Percentiles rank a stretch among this genome's conserved stretches.
Evolutionary conservation across 1,140 invertebrate genomes (phyloP).

Genomic region (Drosophila virilis): DNA sequence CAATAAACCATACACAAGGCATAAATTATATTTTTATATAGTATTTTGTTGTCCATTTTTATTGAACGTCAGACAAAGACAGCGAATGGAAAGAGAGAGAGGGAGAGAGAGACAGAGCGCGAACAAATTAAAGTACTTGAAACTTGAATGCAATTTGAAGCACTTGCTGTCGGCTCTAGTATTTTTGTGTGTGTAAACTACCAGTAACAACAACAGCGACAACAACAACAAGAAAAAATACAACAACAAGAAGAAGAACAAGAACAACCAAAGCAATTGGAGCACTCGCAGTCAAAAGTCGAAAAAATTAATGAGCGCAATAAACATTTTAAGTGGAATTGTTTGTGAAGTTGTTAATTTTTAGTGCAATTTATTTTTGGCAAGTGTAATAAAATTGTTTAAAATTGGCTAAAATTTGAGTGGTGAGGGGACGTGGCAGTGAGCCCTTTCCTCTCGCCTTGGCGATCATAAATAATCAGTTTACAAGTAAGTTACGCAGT

Average conservation of each 20-base stretch:
- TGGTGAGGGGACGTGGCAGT: background rate
- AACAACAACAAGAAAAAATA: slow-evolving; percentile 13
- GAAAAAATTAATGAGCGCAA: slow-evolving; percentile 82
- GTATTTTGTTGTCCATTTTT: slow-evolving; percentile 56
- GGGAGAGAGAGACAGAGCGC: slow-evolving; percentile 8
- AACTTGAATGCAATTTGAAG: slow-evolving; percentile 73
- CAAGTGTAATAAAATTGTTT: slow-evolving; percentile 75
- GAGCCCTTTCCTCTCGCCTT: slow-evolving; percentile 21
- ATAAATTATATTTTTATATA: slow-evolving; percentile 79
- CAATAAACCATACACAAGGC: slow-evolving; percentile 77
- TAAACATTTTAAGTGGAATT: slow-evolving; percentile 83
- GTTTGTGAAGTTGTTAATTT: slow-evolving; percentile 82
- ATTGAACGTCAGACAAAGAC: slow-evolving; percentile 51
- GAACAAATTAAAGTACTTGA: slow-evolving; percentile 72
- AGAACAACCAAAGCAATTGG: slow-evolving; percentile 20
- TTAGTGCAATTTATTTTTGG: slow-evolving; percentile 82
- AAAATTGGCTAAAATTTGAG: slow-evolving; percentile 46
- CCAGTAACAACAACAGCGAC: slow-evolving; percentile 6
- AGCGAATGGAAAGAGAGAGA: background rate
- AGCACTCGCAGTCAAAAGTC: slow-evolving; percentile 54
- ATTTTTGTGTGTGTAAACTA: slow-evolving; percentile 32
- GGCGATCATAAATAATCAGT: slow-evolving; percentile 79
- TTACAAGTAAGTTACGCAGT: slow-evolving; percentile 81
- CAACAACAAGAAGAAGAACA: slow-evolving; percentile 25
- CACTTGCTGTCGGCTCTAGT: slow-evolving; percentile 25